phyloP scores from a whole-genome alignment of 2,888 invertebrate genomes.

The Noctua janthina region DNA sequence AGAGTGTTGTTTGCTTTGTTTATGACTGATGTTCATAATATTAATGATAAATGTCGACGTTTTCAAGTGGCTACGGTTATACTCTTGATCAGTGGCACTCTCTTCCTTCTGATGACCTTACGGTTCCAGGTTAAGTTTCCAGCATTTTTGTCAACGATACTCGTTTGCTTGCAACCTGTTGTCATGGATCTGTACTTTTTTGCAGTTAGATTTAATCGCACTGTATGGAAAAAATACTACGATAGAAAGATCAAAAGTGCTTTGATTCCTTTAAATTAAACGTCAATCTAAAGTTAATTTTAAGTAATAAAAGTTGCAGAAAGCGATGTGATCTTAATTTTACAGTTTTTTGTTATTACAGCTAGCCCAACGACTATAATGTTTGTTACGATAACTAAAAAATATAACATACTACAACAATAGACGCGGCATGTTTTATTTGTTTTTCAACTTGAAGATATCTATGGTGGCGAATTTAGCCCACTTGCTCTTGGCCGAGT shows the following conservation, averaged over 20 bases:
- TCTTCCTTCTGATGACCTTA: slow-evolving; percentile 26
- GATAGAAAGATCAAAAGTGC: background rate
- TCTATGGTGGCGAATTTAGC: no score
- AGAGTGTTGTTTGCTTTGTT: slow-evolving; percentile 36
- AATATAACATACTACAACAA: background rate
- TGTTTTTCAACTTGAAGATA: background rate
- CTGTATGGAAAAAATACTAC: slow-evolving; percentile 25
- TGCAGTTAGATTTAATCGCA: slow-evolving; percentile 20
- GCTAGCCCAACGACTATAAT: background rate
- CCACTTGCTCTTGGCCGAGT: no score
- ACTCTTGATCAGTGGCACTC: slow-evolving; percentile 45
- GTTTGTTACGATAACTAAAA: background rate
- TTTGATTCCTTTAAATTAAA: slow-evolving; percentile 8
- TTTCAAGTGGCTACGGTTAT: slow-evolving; percentile 46
- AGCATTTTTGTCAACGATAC: background rate
- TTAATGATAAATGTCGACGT: background rate
- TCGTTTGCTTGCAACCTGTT: slow-evolving; percentile 30
- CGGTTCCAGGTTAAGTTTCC: background rate
- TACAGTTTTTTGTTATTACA: background rate
- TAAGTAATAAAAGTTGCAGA: background rate
- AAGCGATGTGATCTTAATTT: background rate
- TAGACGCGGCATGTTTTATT: background rate
- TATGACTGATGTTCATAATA: background rate
- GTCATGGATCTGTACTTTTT: slow-evolving; percentile 26
- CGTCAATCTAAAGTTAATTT: background rate